phyloP scores from a whole-genome alignment of 2,113 vertebrate species.

The Felis catus region F.catus_Fca126_mat1.0 CM031415.1:133557001-133557500 shows the following conservation, averaged over 20 bases:
- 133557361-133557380: background rate
- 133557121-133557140: background rate
- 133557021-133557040: conserved; percentile 42
- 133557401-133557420: background rate
- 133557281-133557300: background rate
- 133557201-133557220: background rate
- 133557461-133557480: background rate
- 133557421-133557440: background rate
- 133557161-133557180: background rate
- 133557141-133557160: background rate
- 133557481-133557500: background rate
- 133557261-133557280: background rate
- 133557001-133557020: conserved; percentile 37
- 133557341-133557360: background rate
- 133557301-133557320: background rate
- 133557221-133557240: background rate
- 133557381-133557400: background rate
- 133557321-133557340: background rate
- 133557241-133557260: background rate
- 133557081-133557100: background rate
- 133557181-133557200: background rate
- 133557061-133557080: background rate
- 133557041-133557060: conserved; percentile 11
- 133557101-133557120: background rate
- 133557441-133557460: background rate